A percentile compares a stretch with the other conserved stretches of the same genome.
These are phyloP conservation scores for Hypocryptadius cinnamomeus DNA, from an alignment of 2,113 vertebrate genomes.

Conservation along the genomic window DNA sequence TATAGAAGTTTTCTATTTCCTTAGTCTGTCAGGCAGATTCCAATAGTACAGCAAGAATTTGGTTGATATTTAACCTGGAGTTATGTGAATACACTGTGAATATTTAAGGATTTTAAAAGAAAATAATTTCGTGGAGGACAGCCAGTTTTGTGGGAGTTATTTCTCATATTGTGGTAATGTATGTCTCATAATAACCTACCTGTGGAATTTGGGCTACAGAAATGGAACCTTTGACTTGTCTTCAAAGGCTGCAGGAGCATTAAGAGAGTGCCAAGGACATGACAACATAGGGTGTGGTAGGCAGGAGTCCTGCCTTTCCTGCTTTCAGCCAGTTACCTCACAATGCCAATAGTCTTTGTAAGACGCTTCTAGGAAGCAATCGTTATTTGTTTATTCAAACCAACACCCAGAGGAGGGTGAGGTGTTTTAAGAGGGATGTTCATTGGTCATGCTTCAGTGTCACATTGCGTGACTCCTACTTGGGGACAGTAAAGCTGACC, in stretches of 20 bases:
- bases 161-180: background rate
- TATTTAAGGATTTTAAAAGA: background rate
- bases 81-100: slow-evolving; percentile 26
- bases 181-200: background rate
- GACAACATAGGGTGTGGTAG: background rate
- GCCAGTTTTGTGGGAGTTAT: background rate
- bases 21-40: background rate
- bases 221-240: background rate
- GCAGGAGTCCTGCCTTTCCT: background rate
- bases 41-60: background rate
- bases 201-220: background rate
- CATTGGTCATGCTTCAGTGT: background rate
- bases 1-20: background rate
- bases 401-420: background rate
- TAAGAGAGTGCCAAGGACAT: background rate
- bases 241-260: background rate
- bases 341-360: background rate
- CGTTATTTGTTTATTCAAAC: slow-evolving; percentile 1
- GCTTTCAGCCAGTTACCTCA: background rate
- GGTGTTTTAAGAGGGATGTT: background rate
- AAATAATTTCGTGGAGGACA: background rate
- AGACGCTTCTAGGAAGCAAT: background rate
- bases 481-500: background rate
- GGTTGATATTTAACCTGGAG: slow-evolving; percentile 41
- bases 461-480: background rate